Percentiles rank a stretch among this genome's conserved stretches.
These are phyloP conservation scores for Parasteatoda tepidariorum DNA, from an alignment of 1,140 invertebrate genomes.

Conservation along the genomic window DNA sequence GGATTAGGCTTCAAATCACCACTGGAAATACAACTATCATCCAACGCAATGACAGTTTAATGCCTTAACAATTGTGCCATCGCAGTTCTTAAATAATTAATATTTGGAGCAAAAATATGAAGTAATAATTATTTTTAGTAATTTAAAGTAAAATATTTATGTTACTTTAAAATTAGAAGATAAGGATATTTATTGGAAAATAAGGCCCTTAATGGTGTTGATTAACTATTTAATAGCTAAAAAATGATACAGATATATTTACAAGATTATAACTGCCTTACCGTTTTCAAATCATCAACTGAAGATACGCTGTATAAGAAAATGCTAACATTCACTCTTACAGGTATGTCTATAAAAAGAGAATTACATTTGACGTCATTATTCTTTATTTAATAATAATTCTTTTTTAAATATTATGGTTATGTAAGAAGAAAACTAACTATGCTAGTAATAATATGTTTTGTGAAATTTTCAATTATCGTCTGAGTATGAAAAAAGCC, in stretches of 20 bases:
- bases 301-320: constrained; percentile 45
- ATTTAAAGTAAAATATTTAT: background rate
- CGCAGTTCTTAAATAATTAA: too few species aligned
- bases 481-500: background rate
- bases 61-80: too few species aligned
- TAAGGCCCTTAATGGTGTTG: background rate
- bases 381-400: too few species aligned
- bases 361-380: background rate
- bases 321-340: constrained; percentile 35
- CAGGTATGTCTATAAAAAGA: constrained; percentile 27
- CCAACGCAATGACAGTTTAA: too few species aligned
- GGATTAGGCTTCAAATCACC: too few species aligned
- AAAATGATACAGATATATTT: background rate
- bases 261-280: background rate
- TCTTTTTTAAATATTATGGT: background rate
- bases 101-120: too few species aligned
- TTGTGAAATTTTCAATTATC: background rate
- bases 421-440: background rate
- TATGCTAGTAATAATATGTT: background rate
- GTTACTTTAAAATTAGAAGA: background rate
- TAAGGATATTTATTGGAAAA: too few species aligned
- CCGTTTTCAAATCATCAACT: constrained; percentile 34
- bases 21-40: too few species aligned
- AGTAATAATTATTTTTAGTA: background rate
- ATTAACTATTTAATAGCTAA: background rate